A percentile compares a stretch with the other conserved stretches of the same genome.
phyloP scores from a whole-genome alignment of 2,113 vertebrate species.

The Galeopterus variegatus region DNA sequence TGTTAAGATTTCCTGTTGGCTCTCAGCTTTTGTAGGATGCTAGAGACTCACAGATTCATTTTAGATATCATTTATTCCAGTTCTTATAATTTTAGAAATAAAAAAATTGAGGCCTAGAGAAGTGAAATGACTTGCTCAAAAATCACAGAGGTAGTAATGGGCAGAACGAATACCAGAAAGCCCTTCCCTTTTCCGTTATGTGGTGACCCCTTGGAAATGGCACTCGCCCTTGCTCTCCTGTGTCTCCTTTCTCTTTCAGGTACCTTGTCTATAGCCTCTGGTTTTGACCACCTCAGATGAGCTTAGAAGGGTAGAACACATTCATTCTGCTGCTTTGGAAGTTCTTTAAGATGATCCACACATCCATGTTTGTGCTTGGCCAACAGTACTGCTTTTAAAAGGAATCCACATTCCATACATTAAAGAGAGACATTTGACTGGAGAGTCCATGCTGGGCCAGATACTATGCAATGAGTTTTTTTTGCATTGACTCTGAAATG shows the following conservation, averaged over 20 bases:
- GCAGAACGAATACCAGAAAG: background rate
- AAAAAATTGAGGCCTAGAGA: background rate
- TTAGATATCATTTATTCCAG: background rate
- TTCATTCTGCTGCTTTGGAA: background rate
- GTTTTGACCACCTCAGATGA: background rate
- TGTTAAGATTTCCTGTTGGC: background rate
- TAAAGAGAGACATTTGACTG: background rate
- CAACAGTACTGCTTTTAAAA: background rate
- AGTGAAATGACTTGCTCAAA: background rate
- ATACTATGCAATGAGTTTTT: background rate
- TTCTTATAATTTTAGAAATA: slow-evolving; percentile 34
- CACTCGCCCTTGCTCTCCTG: fast-evolving
- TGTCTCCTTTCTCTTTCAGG: background rate
- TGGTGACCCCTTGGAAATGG: too few species aligned
- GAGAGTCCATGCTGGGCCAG: background rate
- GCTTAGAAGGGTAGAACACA: background rate
- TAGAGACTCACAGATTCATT: background rate
- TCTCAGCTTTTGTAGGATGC: background rate
- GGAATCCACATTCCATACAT: background rate
- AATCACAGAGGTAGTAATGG: background rate
- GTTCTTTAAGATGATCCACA: background rate
- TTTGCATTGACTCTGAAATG: slow-evolving; percentile 35
- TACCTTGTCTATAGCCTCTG: background rate
- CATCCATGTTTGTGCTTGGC: background rate
- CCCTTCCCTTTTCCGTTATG: background rate